Evolutionary conservation across 2,797 vertebrate species (phyloP).

Genomic region (Geotrypetes seraphini): DNA sequence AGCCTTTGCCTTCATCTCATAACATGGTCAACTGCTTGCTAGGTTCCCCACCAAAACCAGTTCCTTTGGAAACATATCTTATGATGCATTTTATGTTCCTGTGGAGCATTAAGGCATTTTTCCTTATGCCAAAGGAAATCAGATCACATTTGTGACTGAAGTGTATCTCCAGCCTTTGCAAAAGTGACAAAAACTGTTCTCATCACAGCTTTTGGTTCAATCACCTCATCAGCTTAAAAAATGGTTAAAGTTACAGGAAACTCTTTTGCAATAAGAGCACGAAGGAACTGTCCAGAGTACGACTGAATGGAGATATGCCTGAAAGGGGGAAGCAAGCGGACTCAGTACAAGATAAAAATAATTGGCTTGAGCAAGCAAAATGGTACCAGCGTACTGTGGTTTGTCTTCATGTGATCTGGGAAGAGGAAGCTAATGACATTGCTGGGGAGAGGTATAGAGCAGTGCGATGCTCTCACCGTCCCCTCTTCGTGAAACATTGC

Average conservation of each 20-base stretch:
- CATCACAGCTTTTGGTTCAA: constrained; percentile 1
- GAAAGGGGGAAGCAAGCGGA: constrained; percentile 38
- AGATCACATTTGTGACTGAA: no score
- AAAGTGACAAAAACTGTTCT: constrained; percentile 12
- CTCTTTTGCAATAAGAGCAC: neutral
- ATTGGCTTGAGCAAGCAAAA: constrained; percentile 36
- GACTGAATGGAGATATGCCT: no score
- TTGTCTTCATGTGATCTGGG: constrained; percentile 32
- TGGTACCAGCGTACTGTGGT: constrained; percentile 34
- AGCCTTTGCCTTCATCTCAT: no score
- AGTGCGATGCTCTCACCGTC: no score
- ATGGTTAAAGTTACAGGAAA: neutral
- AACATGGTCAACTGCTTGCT: no score
- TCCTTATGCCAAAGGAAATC: no score
- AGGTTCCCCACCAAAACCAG: no score
- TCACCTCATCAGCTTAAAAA: neutral
- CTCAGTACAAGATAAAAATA: constrained; percentile 37
- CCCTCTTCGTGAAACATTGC: no score
- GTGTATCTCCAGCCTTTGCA: neutral
- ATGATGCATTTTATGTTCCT: no score
- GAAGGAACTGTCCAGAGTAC: constrained; percentile 25
- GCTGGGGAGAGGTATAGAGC: constrained; percentile 31
- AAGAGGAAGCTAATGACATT: constrained; percentile 32
- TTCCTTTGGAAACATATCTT: no score
- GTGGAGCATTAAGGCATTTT: no score